Base-by-base conservation (phyloP, 2,113 vertebrate species). In the Hippocampus comes region DNA sequence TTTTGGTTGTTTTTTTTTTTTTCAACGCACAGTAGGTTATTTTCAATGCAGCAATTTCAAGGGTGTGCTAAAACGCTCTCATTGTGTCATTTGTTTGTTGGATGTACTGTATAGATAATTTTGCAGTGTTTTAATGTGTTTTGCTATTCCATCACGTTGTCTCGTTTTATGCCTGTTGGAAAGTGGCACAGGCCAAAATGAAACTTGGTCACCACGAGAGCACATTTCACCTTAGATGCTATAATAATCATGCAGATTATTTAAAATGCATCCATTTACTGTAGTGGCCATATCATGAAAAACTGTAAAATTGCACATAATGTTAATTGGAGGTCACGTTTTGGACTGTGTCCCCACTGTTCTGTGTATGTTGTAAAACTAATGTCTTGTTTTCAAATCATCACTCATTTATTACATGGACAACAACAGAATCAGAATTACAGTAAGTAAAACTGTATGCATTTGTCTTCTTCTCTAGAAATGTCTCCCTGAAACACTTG, bases 311-410 rank as follows among this genome's bases (percentile, higher is more conserved):
- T 12, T 71, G 12, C 4, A 1, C 2, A n/a, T 53, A 14, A 46
- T 41, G 20, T 63, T 34, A 20, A 1, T 18, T 11, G 55, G 30
- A 67, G n/a, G 20, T 18, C 42, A 51, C 59, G 72, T 90, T 88
- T 91, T 89, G 88, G 81, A 84, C 87, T 73, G 85, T 91, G 91
- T 87, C 86, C 78, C 86, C 66, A 87, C 81, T 92, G 91, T 93
- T 91, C 81, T 85, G 85, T 92, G 86, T 91, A 79, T 92, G 90
- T 92, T 90, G 89, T 89, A 86, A 89, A 89, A 90, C 90, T 93
- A 94, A 93, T 93, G 93, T 93, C 90, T 93, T 93, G 92, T 93
- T 94, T 92, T 91, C 91, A 88, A 93, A 91, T 80, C 87, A 92
- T 89, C 91, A 93, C 89, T 92, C 89, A 91, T 92, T 91, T 90